These are phyloP conservation scores for Druon quercuslanigerum DNA, from an alignment of 1,140 invertebrate species.

Conservation along the genomic window DNA sequence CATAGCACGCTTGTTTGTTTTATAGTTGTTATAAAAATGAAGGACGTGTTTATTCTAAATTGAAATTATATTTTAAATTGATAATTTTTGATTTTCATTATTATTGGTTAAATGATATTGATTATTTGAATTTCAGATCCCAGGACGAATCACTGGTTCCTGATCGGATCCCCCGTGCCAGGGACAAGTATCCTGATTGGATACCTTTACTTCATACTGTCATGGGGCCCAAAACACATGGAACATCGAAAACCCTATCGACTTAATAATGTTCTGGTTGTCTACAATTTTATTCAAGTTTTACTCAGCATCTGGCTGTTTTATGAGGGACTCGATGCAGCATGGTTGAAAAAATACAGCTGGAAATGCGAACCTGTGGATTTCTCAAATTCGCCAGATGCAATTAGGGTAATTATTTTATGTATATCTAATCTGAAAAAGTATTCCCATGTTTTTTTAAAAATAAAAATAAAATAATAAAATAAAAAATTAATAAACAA, in stretches of 20 bases:
- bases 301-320: conserved; percentile 85
- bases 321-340: conserved; percentile 81
- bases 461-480: too few relatives aligned
- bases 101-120: too few relatives aligned
- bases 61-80: too few relatives aligned
- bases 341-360: conserved; percentile 82
- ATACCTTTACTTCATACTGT: conserved; percentile 84
- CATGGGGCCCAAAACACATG: conserved; percentile 88
- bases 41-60: too few relatives aligned
- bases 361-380: conserved; percentile 91
- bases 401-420: conserved; percentile 79
- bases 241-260: conserved; percentile 86
- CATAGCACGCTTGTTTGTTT: too few relatives aligned
- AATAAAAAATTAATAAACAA: too few relatives aligned
- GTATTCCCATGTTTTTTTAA: too few relatives aligned
- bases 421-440: conserved; percentile 18
- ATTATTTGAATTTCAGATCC: conserved; percentile 77
- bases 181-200: conserved; percentile 82
- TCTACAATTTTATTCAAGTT: conserved; percentile 90
- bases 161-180: conserved; percentile 86
- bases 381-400: conserved; percentile 82
- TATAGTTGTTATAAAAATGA: too few relatives aligned
- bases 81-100: too few relatives aligned
- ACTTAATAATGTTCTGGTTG: conserved; percentile 84
- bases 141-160: conserved; percentile 89